Conservation (phyloP, 2,888 invertebrate species). For the Corythucha ciliata region DNA sequence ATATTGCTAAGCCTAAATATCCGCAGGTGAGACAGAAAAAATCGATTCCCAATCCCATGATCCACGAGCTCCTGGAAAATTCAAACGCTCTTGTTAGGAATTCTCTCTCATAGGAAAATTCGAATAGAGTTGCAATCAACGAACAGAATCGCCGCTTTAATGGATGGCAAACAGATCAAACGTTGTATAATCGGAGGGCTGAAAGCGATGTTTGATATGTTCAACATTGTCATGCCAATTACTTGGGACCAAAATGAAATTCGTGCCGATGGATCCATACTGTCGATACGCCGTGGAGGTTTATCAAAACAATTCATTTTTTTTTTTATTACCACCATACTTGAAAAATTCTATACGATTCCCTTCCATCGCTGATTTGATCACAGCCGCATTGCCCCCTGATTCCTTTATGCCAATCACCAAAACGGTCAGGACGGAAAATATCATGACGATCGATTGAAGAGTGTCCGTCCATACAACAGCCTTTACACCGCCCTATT, state of each 20-base stretch:
- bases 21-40: conserved; percentile 49
- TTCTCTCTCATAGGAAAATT: background rate
- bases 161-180: conserved; percentile 51
- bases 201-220: conserved; percentile 48
- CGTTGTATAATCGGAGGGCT: conserved; percentile 53
- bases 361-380: conserved; percentile 50
- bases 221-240: conserved; percentile 52
- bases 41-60: conserved; percentile 44
- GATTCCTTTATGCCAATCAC: conserved; percentile 55
- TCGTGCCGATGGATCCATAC: conserved; percentile 39
- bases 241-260: conserved; percentile 72
- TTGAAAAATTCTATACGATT: conserved; percentile 62
- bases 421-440: conserved; percentile 57
- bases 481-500: conserved; percentile 67
- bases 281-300: conserved; percentile 4
- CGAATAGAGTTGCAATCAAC: conserved; percentile 6
- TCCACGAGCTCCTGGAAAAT: conserved; percentile 28
- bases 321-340: conserved; percentile 43
- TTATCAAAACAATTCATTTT: conserved; percentile 3
- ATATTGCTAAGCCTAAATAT: conserved; percentile 52
- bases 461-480: conserved; percentile 73
- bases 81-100: conserved; percentile 48
- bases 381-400: conserved; percentile 55
- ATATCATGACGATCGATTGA: conserved; percentile 63
- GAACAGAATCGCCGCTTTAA: conserved; percentile 47